Evolutionary conservation across 1,140 invertebrate species (phyloP), one percentile per base, ranked within the genome.

Genomic region (Hyles vespertilio): DNA sequence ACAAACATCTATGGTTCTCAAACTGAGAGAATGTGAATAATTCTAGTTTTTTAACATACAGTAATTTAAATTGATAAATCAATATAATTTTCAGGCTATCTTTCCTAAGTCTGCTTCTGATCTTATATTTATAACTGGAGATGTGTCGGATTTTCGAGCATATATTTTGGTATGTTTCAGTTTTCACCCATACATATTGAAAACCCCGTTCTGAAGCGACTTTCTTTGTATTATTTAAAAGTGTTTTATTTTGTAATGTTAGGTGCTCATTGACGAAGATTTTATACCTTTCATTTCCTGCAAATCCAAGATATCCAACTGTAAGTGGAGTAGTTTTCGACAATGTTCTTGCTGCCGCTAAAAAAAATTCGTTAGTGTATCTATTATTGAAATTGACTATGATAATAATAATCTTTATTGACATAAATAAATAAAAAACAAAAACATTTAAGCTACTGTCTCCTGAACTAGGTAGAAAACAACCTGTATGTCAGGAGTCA

Each of bases 111-210:
- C 48, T 33, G 7, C n/a, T 11, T 55, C 47, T 3, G 43, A 40
- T 56, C 46, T 61, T 40, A 61, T 61, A 12, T n/a, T 7, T 43
- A 61, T 51, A 34, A 61, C 12, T n/a, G 33, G 59, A 5, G 60
- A 61, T 9, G 54, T 56, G 9, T 32, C 12, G 8, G 33, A 9
- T 40, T 53, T 61, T 51, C 60, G 33, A 3, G 11, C 54, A n/a
- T 51, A 32, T 11, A 61, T 61, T 48, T 61, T 61, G 6, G 36
- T 46, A 34, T 61, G 49, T 40, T 61, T 61, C n/a, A n/a, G n/a
- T n/a, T n/a, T n/a, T n/a, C 22, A 61, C 60, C 60, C 60, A 63
- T 5, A 63, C 56, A 50, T 12, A 63, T 36, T 12, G 40, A 54
- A 55, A 63, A 51, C 51, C 43, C 10, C 44, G 49, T 46, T 58